Conservation (phyloP, 2,113 vertebrate genomes). For the Marmota monax region DNA sequence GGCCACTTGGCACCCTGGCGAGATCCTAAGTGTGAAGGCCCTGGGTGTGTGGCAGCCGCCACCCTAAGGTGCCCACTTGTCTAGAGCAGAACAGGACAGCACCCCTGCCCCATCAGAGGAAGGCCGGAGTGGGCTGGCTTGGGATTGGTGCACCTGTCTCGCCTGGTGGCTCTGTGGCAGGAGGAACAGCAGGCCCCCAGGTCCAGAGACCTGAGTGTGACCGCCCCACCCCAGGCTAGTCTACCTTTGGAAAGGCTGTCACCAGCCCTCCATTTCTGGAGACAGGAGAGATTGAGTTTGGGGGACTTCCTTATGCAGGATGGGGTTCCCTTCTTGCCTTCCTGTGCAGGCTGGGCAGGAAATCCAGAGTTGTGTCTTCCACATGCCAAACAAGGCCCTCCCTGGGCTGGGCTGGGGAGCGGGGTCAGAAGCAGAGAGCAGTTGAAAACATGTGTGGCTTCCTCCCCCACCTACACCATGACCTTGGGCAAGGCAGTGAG, state of each 20-base stretch:
- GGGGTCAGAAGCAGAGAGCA: neutral
- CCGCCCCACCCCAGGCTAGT: neutral
- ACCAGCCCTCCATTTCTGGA: neutral
- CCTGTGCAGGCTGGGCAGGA: neutral
- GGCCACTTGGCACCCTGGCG: neutral
- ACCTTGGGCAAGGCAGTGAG: slow-evolving; percentile 25
- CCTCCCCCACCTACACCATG: neutral
- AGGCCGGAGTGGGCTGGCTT: neutral
- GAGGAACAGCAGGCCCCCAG: no score
- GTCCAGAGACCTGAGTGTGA: neutral
- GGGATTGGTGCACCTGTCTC: neutral
- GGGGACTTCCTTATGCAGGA: neutral
- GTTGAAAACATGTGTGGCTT: neutral
- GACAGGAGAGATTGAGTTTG: neutral
- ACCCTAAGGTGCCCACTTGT: neutral
- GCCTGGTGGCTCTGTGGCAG: neutral
- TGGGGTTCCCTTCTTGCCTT: neutral
- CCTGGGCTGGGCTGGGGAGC: neutral
- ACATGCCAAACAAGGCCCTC: accelerated
- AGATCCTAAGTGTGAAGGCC: neutral
- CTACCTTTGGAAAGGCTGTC: no score
- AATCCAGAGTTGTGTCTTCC: neutral
- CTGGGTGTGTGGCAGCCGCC: neutral
- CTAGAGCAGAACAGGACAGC: neutral
- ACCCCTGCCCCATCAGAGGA: no score